Evolutionary conservation across 2,888 invertebrate species (phyloP).

Genomic region (Phengaris arion): DNA sequence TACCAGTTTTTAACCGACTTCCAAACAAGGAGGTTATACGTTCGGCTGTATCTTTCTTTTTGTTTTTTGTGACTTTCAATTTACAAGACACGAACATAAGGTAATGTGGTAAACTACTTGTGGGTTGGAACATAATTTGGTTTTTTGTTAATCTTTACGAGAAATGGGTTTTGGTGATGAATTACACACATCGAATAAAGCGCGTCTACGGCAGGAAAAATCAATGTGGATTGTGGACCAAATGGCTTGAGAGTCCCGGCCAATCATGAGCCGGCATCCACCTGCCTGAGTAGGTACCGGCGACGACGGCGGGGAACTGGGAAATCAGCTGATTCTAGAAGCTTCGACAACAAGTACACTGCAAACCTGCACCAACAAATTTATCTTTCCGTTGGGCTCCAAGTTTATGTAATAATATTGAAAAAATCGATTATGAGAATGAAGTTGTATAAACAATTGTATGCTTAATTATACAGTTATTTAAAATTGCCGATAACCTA

Average conservation of each 20-base stretch:
- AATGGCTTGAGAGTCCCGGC: constrained; percentile 34
- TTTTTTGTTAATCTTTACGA: not conserved
- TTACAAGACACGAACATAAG: not conserved
- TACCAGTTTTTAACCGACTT: constrained; percentile 32
- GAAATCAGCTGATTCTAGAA: constrained; percentile 72
- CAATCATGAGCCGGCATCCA: constrained; percentile 42
- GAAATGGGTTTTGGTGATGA: not conserved
- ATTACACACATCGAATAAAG: constrained; percentile 30
- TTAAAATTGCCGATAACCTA: constrained; percentile 49
- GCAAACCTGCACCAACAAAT: constrained; percentile 13
- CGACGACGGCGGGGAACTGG: constrained; percentile 43
- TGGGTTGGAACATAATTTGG: not conserved
- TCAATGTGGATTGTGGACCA: constrained; percentile 30
- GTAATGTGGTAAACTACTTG: not conserved
- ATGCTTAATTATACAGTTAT: not conserved
- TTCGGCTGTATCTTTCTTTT: no score
- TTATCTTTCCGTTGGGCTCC: not conserved
- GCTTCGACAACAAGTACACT: constrained; percentile 45
- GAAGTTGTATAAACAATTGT: not conserved
- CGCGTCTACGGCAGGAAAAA: not conserved
- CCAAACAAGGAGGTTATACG: no score
- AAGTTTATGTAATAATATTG: constrained; percentile 9
- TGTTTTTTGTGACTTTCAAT: not conserved
- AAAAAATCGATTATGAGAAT: not conserved
- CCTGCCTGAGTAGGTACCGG: constrained; percentile 29